Evolutionary conservation across 2,797 vertebrate genomes (phyloP), one percentile per base, ranked within the genome.

Genomic region (Betta splendens): DNA sequence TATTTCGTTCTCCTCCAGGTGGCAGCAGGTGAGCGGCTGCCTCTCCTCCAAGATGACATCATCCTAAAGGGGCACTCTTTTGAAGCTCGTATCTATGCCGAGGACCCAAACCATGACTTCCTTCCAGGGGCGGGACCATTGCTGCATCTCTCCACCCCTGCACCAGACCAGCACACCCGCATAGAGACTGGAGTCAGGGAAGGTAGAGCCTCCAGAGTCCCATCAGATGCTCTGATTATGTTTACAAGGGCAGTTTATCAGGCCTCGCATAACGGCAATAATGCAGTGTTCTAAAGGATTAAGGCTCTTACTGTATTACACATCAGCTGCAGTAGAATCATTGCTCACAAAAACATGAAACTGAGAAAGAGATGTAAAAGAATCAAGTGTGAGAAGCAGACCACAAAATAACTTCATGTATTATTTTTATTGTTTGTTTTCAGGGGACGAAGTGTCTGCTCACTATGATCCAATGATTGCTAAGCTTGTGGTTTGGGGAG

Each of bases 381-480:
- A n/a, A n/a, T n/a, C n/a, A n/a, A n/a, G n/a, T n/a, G n/a, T n/a
- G n/a, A n/a, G n/a, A n/a, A n/a, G n/a, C n/a, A n/a, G n/a, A n/a
- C n/a, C n/a, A n/a, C n/a, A n/a, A n/a, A n/a, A n/a, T n/a, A n/a
- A n/a, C n/a, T n/a, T n/a, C n/a, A n/a, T n/a, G n/a, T n/a, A n/a
- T n/a, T n/a, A n/a, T n/a, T n/a, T 21, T 32, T 11, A 21, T 40
- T 38, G 5, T 45, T 1, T 64, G 38, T 25, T 79, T 83, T 39
- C 49, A 99, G 97, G 97, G 47, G 97, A 99, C 40, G 95, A 98
- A 40, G 97, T 99, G 57, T 98, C 96, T 0, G 91, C 93, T 42
- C 92, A 99, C 62, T 99, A 99, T 5, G 97, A 99, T 68, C 96
- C 97, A 1, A 99, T 99, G 97, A 99, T 99, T n/a, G 96, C 97